A percentile compares a stretch with the other conserved stretches of the same genome.
phyloP scores from a whole-genome alignment of 2,113 vertebrate species.

The Laticauda colubrina region DNA sequence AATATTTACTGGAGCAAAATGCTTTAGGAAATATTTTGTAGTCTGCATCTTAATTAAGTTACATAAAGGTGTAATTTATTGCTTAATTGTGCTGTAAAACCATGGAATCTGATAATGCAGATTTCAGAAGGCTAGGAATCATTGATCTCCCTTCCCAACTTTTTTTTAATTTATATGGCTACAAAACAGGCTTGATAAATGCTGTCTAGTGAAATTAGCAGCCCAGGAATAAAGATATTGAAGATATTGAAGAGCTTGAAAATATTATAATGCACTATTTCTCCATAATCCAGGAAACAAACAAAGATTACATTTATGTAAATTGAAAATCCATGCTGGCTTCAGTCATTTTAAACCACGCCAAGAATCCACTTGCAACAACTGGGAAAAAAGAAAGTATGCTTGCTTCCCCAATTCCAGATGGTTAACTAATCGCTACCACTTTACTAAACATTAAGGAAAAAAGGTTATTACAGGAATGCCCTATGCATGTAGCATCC shows the following conservation, averaged over 20 bases:
- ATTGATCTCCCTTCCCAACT: neutral
- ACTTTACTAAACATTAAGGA: neutral
- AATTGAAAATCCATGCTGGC: neutral
- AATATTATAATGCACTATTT: neutral
- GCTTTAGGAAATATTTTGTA: neutral
- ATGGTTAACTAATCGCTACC: neutral
- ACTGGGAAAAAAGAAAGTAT: neutral
- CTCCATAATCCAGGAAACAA: neutral
- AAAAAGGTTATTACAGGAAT: neutral
- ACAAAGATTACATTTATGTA: neutral
- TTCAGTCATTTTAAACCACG: neutral
- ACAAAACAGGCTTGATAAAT: neutral
- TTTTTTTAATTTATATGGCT: neutral
- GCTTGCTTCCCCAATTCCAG: neutral
- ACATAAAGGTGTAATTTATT: neutral
- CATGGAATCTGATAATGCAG: neutral
- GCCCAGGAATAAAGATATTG: neutral
- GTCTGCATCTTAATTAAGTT: neutral
- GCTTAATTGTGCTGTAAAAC: neutral
- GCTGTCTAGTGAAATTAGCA: neutral
- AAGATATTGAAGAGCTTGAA: neutral
- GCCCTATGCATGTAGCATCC: neutral
- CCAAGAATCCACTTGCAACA: neutral
- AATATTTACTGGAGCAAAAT: neutral
- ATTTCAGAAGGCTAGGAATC: neutral